Percentiles rank a stretch among this genome's conserved stretches.
phyloP scores from a whole-genome alignment of 2,113 vertebrate species.

The Tretioscincus oriximinensis region DNA sequence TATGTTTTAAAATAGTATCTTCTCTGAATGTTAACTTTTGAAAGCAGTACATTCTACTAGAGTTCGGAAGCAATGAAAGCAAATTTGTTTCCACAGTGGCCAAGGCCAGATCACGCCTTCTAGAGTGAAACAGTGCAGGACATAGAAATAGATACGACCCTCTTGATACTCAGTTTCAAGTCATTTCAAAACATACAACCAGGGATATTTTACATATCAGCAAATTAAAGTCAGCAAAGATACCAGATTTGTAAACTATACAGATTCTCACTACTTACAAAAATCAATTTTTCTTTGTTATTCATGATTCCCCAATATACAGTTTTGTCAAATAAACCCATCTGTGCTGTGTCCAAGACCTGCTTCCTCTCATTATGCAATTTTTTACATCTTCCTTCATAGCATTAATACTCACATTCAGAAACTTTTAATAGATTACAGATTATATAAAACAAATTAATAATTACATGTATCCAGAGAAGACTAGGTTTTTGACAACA shows the following conservation, averaged over 20 bases:
- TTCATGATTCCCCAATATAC: not conserved
- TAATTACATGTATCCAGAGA: fast-evolving
- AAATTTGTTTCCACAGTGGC: no score
- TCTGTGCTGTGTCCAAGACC: constrained; percentile 14
- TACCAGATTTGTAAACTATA: constrained; percentile 12
- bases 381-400: not conserved
- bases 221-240: not conserved
- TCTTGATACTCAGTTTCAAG: not conserved
- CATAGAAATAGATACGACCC: not conserved
- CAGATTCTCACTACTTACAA: not conserved
- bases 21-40: not conserved
- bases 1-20: not conserved
- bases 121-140: not conserved
- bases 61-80: not conserved
- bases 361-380: not conserved
- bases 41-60: not conserved
- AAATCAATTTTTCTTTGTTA: not conserved
- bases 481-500: not conserved
- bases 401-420: not conserved
- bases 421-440: not conserved
- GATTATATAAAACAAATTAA: not conserved
- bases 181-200: not conserved
- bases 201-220: not conserved
- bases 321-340: not conserved
- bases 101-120: not conserved